phyloP scores from a whole-genome alignment of 2,888 invertebrate genomes.

The Scaptomyza caliginosa region DNA sequence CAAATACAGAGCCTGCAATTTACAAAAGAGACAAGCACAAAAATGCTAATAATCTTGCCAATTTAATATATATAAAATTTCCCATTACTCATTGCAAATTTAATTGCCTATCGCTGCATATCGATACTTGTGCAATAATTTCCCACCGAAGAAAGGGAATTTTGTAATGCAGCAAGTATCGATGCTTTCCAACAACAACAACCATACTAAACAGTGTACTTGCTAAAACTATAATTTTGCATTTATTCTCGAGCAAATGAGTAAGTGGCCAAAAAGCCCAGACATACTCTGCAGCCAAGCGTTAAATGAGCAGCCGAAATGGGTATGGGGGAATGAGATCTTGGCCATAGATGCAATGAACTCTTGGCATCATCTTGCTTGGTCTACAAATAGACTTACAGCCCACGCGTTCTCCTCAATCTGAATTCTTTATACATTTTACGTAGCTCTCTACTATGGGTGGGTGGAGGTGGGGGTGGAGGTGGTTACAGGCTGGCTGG shows the following conservation, averaged over 20 bases:
- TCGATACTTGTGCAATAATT: neutral
- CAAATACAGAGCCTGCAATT: conserved; percentile 1
- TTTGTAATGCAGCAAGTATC: neutral
- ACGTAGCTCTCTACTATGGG: too few species aligned
- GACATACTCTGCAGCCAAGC: conserved; percentile 42
- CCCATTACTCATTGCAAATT: too few species aligned
- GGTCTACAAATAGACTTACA: conserved; percentile 44
- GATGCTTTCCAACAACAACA: too few species aligned
- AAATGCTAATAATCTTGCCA: neutral
- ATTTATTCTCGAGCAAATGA: neutral
- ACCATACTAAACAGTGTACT: too few species aligned
- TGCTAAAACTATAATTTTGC: conserved; percentile 15
- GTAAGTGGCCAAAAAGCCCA: conserved; percentile 35
- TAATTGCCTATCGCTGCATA: neutral
- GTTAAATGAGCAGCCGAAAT: conserved; percentile 49
- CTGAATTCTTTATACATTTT: conserved; percentile 5
- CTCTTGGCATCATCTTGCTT: conserved; percentile 44
- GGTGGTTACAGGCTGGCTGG: conserved; percentile 55
- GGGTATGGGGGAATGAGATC: conserved; percentile 1
- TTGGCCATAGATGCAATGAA: conserved; percentile 53
- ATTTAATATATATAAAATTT: too few species aligned
- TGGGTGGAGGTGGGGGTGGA: too few species aligned
- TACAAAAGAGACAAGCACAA: neutral
- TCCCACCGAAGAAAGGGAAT: too few species aligned
- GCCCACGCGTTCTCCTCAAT: conserved; percentile 52